Evolutionary conservation across 2,888 invertebrate genomes (phyloP).

Genomic region (Hylaea fasciaria): DNA sequence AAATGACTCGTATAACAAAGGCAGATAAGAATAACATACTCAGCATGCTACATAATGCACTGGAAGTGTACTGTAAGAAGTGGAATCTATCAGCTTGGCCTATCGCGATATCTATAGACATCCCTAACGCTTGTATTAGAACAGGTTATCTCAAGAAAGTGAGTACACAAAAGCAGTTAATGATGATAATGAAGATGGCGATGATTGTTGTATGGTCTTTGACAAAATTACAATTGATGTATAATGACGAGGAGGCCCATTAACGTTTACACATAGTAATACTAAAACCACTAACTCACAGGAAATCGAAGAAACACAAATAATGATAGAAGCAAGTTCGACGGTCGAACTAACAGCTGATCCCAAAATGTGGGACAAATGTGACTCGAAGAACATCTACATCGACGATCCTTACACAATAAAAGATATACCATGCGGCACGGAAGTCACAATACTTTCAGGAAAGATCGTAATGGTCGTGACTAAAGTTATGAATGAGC

Average conservation of each 20-base stretch:
- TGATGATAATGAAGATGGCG: too few relatives aligned
- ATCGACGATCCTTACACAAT: slow-evolving; percentile 58
- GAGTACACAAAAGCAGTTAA: slow-evolving; percentile 34
- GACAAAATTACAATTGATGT: too few relatives aligned
- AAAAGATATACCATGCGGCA: slow-evolving; percentile 47
- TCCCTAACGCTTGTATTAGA: slow-evolving; percentile 59
- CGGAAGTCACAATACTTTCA: slow-evolving; percentile 54
- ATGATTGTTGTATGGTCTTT: too few relatives aligned
- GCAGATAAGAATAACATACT: slow-evolving; percentile 45
- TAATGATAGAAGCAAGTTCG: slow-evolving; percentile 12
- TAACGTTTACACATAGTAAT: too few relatives aligned
- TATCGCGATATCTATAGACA: slow-evolving; percentile 55
- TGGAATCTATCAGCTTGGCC: slow-evolving; percentile 57
- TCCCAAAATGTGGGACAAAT: slow-evolving; percentile 50
- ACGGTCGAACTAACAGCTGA: slow-evolving; percentile 53
- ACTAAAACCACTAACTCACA: too few relatives aligned
- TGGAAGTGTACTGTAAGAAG: slow-evolving; percentile 53
- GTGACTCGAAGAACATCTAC: slow-evolving; percentile 53
- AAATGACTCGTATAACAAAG: slow-evolving; percentile 50
- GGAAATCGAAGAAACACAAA: too few relatives aligned
- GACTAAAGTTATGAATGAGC: slow-evolving; percentile 44
- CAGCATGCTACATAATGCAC: slow-evolving; percentile 42
- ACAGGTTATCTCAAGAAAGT: slow-evolving; percentile 52
- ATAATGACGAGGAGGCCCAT: too few relatives aligned
- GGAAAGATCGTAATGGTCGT: slow-evolving; percentile 56